These are phyloP conservation scores for Drosophila pruinosa DNA, from an alignment of 1,140 invertebrate genomes.

Conservation along the genomic window DNA sequence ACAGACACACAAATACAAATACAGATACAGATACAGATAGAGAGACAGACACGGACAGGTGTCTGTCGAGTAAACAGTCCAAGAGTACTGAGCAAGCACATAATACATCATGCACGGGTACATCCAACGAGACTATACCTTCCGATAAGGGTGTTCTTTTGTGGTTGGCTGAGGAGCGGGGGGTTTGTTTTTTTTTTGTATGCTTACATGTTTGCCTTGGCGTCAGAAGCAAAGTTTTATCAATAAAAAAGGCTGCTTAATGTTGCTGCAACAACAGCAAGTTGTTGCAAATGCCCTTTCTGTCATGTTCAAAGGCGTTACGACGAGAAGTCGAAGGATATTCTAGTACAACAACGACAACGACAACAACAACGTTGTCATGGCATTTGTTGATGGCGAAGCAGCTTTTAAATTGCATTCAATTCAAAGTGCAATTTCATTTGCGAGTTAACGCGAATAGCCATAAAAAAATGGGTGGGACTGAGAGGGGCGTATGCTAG, in stretches of 20 bases:
- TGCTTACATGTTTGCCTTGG: constrained; percentile 56
- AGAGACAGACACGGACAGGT: background rate
- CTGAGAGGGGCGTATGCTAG: background rate
- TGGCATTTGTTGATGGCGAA: constrained; percentile 43
- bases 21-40: no score
- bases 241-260: constrained; percentile 63
- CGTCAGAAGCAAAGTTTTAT: constrained; percentile 60
- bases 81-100: background rate
- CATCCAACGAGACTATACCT: background rate
- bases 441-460: constrained; percentile 24
- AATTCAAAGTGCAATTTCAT: constrained; percentile 54
- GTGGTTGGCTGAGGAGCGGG: background rate
- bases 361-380: constrained; percentile 38
- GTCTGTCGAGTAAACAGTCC: background rate
- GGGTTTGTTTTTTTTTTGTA: background rate
- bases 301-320: background rate
- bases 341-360: background rate
- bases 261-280: constrained; percentile 48
- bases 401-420: constrained; percentile 59
- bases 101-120: background rate
- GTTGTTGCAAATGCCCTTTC: constrained; percentile 13
- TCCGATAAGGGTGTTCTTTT: background rate
- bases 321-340: constrained; percentile 1
- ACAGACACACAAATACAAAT: background rate
- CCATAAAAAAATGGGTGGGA: background rate